Evolutionary conservation across 1,140 invertebrate genomes (phyloP), one percentile per base, ranked within the genome.

Genomic region (Leguminivora glycinivorella): DNA sequence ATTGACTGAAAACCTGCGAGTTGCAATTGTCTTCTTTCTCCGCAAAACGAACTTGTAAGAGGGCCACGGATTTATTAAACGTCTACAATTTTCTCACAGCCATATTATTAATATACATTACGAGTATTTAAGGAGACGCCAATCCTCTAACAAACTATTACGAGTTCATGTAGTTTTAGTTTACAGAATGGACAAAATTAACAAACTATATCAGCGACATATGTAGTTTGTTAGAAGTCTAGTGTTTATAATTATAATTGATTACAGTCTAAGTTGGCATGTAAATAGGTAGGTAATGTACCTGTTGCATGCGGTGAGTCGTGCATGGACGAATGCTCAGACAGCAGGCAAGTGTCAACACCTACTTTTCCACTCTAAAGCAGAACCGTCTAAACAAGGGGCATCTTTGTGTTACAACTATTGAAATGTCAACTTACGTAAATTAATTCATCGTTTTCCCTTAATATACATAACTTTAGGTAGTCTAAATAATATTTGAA

Each of bases 21-120:
- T 40, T 40, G 38, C 14, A 43, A 0, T 43, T 14, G 43, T 47
- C n/a, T 47, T 47, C 43, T 17, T 47, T 47, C 40, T 22, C 17
- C 5, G 6, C 47, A 19, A 9, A 52, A 52, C 2, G 1, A 34
- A 29, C 6, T 31, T 63, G 56, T 63, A 17, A 29, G n/a, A 29
- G 58, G 9, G 19, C 26, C 31, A 17, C 58, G 2, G 12, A n/a
- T 17, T n/a, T 29, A 63, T 63, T 31, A 63, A 31, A 63, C 19
- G 17, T 63, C 58, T 63, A 63, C 26, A 29, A 25, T 31, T 63
- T 63, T 26, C 58, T 63, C 58, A 63, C 58, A 63, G 58, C 58
- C 58, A 63, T 63, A 29, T 63, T 31, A 63, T 63, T 31, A 31
- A 63, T 63, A 31, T 63, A 63, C 58, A 63, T 63, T 31, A n/a